Evolutionary conservation across 2,113 vertebrate species (phyloP).

Genomic region (Aegithalos caudatus): DNA sequence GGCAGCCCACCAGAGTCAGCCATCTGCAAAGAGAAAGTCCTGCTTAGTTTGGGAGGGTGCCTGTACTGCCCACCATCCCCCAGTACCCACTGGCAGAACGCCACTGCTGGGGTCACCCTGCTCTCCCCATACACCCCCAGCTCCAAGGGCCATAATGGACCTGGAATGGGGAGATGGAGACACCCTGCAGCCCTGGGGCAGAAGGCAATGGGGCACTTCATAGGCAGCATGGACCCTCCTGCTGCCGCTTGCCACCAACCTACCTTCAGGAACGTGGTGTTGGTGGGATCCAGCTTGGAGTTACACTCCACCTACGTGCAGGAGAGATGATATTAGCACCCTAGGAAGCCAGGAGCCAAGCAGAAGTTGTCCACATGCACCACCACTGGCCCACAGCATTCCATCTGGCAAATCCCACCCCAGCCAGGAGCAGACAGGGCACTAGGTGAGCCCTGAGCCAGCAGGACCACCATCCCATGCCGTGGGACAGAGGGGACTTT

Average conservation of each 20-base stretch:
- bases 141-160: neutral
- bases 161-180: neutral
- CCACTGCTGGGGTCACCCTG: neutral
- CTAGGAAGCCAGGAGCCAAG: neutral
- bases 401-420: neutral
- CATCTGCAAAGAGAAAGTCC: constrained; percentile 81
- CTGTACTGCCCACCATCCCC: neutral
- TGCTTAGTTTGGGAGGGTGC: neutral
- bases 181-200: neutral
- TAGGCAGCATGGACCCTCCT: fast-evolving
- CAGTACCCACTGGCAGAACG: neutral
- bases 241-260: neutral
- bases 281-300: constrained; percentile 96
- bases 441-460: fast-evolving
- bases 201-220: neutral
- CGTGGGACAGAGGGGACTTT: neutral
- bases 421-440: neutral
- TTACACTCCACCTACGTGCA: constrained; percentile 90
- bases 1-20: constrained; percentile 96
- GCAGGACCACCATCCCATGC: neutral
- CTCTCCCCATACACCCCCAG: neutral
- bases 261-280: constrained; percentile 97
- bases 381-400: no score
- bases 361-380: neutral
- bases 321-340: neutral